Percentiles rank a stretch among this genome's conserved stretches.
Evolutionary conservation across 2,797 vertebrate genomes (phyloP).

Genomic region (Erpetoichthys calabaricus): DNA sequence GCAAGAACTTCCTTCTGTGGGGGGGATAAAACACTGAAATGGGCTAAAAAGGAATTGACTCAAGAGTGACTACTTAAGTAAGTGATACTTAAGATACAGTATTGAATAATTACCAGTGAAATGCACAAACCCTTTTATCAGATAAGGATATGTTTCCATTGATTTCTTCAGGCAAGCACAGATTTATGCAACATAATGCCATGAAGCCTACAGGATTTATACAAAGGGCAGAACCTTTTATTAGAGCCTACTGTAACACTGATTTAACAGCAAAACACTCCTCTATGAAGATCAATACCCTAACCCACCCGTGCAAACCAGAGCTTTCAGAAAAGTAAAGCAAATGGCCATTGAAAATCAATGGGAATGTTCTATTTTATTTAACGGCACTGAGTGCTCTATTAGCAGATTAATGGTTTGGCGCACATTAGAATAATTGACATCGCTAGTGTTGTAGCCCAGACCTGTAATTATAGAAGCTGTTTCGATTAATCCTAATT

Average conservation of each 20-base stretch:
- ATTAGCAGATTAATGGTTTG: conserved; percentile 41
- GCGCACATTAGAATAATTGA: conserved; percentile 42
- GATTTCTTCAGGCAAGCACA: conserved; percentile 26
- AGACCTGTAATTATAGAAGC: conserved; percentile 41
- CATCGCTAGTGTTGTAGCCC: conserved; percentile 24
- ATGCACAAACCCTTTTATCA: conserved; percentile 25
- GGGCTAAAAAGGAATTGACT: not conserved
- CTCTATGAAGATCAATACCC: conserved; percentile 47
- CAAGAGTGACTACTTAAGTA: not conserved
- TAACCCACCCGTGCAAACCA: conserved; percentile 37
- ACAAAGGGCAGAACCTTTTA: conserved; percentile 44
- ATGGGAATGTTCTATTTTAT: conserved; percentile 42
- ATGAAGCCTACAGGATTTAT: conserved; percentile 25
- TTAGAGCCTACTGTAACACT: conserved; percentile 37
- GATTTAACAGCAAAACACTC: conserved; percentile 39
- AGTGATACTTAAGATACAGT: not conserved
- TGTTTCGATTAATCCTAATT: conserved; percentile 42
- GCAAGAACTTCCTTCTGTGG: no score
- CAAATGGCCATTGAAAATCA: conserved; percentile 41
- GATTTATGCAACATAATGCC: conserved; percentile 38
- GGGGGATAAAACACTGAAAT: not conserved
- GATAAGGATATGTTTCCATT: conserved; percentile 41
- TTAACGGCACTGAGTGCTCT: conserved; percentile 30
- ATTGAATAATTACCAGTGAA: conserved; percentile 5
- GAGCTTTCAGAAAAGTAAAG: conserved; percentile 33